Evolutionary conservation across 2,888 invertebrate species (phyloP), one percentile per base, ranked within the genome.

Genomic region (Notocelia uddmanniana): DNA sequence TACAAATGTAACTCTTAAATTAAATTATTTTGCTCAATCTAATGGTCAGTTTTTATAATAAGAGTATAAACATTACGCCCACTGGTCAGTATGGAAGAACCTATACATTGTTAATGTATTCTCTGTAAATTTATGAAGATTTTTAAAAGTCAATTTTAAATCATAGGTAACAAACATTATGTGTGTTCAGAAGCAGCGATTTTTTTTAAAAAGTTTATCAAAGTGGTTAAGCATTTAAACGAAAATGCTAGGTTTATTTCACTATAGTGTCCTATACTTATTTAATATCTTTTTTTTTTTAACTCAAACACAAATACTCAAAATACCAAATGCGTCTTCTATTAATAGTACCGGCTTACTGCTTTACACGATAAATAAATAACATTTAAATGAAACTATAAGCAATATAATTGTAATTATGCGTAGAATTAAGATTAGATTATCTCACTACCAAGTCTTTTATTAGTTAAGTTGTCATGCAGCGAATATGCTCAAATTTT

Each of bases 391-490:
- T 79, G 83, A 81, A 86, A 85, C 79, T 77, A 70, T 89, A 90
- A 91, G 90, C 90, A 90, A 91, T 91, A 89, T 83, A 83, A 85
- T 84, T 85, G 83, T 89, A 86, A 85, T 81, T 84, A 85, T 81
- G 84, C 81, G 75, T 85, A 87, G 83, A 50, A 62, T 72, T 71
- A 81, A 78, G 77, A 34, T 54, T 50, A 37, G 18, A 77, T 63
- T 74, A 77, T 81, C 83, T 84, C 82, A 81, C 76, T 85, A 83
- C 83, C 80, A 78, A 77, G 80, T 83, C 79, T 87, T 45, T 86
- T 85, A 74, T 76, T 80, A 76, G 60, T 78, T 77, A 75, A 63
- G 45, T 71, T 64, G 62, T 60, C 50, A 55, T 67, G 11, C 34
- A n/a, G 58, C 26, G 26, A 13, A 13, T 13, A 11, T 34, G 50